Evolutionary conservation across 2,888 invertebrate genomes (phyloP).

Genomic region (Sarcophaga subvicina): DNA sequence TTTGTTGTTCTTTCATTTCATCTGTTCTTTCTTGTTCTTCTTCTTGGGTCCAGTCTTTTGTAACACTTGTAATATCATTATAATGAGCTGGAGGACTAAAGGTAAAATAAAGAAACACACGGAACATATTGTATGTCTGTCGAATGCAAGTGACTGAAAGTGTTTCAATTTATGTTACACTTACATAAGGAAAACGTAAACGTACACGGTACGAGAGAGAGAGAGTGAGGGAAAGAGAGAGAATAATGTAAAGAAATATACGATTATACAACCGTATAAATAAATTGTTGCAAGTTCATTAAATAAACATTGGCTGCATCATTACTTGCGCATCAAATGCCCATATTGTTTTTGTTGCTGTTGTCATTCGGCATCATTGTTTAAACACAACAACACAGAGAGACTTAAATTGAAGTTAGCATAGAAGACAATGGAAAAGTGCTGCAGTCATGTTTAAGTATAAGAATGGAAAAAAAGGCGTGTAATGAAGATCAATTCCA

Average conservation of each 20-base stretch:
- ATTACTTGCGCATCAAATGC: slow-evolving; percentile 59
- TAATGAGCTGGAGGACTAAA: slow-evolving; percentile 27
- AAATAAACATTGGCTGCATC: slow-evolving; percentile 69
- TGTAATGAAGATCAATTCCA: slow-evolving; percentile 67
- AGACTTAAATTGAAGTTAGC: not conserved
- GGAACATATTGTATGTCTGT: slow-evolving; percentile 19
- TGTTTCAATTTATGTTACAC: slow-evolving; percentile 35
- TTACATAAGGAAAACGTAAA: not conserved
- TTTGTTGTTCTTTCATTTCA: too few relatives aligned
- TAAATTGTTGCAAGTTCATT: slow-evolving; percentile 70
- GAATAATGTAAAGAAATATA: not conserved
- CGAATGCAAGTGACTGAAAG: slow-evolving; percentile 14
- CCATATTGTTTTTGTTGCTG: not conserved
- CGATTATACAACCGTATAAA: slow-evolving; percentile 48
- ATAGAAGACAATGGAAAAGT: not conserved
- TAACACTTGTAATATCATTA: slow-evolving; percentile 23
- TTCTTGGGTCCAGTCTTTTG: too few relatives aligned
- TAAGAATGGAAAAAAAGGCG: slow-evolving; percentile 56
- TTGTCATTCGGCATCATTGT: not conserved
- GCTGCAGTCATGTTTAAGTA: not conserved
- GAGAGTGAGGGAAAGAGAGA: not conserved
- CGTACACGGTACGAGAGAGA: not conserved
- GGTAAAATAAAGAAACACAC: not conserved
- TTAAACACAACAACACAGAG: not conserved
- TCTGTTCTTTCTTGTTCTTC: too few relatives aligned